Conservation (phyloP, 2,888 invertebrate genomes). For the Lasioglossum pauxillum region DNA sequence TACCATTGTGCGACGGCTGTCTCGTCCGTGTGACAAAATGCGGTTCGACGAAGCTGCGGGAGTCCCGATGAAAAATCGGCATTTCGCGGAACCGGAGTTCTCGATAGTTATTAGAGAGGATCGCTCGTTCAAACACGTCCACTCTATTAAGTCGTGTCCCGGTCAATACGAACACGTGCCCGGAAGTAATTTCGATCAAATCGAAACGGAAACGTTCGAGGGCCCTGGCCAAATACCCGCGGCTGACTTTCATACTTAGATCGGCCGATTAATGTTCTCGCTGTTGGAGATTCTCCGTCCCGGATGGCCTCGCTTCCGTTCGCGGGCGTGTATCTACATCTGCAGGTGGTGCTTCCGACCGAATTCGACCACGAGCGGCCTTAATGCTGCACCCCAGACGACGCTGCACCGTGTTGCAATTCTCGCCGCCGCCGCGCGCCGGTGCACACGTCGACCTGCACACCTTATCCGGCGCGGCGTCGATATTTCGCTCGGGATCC, state of each 20-base stretch:
- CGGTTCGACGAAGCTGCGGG: not conserved
- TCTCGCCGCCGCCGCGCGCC: not conserved
- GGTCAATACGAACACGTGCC: conserved; percentile 40
- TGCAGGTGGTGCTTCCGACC: conserved; percentile 35
- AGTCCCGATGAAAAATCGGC: not conserved
- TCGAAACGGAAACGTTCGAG: conserved; percentile 22
- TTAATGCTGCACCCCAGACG: conserved; percentile 46
- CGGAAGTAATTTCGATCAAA: conserved; percentile 44
- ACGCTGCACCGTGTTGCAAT: conserved; percentile 19
- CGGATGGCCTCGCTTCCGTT: not conserved
- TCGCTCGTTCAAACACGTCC: conserved; percentile 27
- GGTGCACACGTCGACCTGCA: not conserved
- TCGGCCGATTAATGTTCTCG: conserved; percentile 29
- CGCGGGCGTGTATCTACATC: conserved; percentile 14
- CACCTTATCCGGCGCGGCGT: not conserved
- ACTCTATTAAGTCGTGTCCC: conserved; percentile 22
- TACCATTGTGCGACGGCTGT: no score
- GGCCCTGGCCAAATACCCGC: conserved; percentile 37
- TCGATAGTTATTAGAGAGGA: not conserved
- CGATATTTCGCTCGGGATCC: conserved; percentile 22
- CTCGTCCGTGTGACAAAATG: not conserved
- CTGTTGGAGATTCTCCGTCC: not conserved
- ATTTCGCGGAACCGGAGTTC: not conserved
- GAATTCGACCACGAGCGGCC: conserved; percentile 25
- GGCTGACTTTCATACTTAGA: conserved; percentile 38